Conservation (phyloP, 1,140 invertebrate genomes). For the Gonioctena quinquepunctata region DNA sequence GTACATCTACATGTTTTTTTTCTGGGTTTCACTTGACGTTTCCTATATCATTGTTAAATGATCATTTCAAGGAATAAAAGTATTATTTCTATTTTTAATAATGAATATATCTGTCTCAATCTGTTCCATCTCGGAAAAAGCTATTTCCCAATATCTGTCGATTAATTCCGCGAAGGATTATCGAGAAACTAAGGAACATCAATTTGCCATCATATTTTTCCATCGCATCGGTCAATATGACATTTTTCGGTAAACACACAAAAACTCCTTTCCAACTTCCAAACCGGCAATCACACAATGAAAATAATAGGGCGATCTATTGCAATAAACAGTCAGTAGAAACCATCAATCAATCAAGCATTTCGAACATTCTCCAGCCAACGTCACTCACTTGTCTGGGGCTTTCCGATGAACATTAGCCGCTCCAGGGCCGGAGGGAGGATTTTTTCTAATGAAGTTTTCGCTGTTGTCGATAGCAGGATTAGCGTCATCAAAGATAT, state of each 20-base stretch:
- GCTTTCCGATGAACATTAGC: conserved; percentile 23
- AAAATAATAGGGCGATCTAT: background rate
- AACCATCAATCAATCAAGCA: conserved; percentile 34
- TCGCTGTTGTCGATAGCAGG: no score
- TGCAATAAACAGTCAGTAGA: conserved; percentile 20
- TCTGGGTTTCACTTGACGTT: no score
- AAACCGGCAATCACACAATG: background rate
- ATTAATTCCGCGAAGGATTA: no score
- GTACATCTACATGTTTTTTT: no score
- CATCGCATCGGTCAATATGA: background rate
- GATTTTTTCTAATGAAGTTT: no score
- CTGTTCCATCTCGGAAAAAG: no score
- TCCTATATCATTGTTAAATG: no score
- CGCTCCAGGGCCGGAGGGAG: background rate
- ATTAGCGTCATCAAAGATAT: no score
- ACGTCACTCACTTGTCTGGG: conserved; percentile 31
- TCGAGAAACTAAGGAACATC: background rate
- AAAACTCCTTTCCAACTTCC: background rate
- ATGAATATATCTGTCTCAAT: no score
- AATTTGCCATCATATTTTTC: background rate
- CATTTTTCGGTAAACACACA: background rate
- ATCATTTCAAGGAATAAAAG: no score
- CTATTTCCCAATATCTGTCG: no score
- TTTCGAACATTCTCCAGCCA: conserved; percentile 24
- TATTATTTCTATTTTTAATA: no score